Evolutionary conservation across 2,888 invertebrate species (phyloP).

Genomic region (Lepidocyrtinus sp.): DNA sequence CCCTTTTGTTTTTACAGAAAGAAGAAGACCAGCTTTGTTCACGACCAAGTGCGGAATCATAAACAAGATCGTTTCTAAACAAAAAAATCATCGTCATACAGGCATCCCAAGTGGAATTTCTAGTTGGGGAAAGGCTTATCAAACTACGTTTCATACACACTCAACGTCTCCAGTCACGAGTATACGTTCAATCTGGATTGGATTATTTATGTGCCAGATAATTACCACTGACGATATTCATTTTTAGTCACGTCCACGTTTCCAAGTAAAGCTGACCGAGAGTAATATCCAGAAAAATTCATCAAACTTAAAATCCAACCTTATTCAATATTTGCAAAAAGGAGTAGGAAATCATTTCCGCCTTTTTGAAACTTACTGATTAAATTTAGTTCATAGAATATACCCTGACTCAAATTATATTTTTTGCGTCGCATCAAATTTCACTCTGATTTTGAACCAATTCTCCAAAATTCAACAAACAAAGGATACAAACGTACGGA

Average conservation of each 20-base stretch:
- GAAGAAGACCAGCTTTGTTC: conserved; percentile 40
- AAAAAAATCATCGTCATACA: conserved; percentile 1
- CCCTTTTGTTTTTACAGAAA: conserved; percentile 47
- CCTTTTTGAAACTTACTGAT: too few species aligned
- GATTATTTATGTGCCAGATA: too few species aligned
- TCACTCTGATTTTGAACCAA: conserved; percentile 13
- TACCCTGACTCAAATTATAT: too few species aligned
- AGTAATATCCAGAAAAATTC: background rate
- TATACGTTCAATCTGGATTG: too few species aligned
- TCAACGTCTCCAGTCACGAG: conserved; percentile 18
- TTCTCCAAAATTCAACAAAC: background rate
- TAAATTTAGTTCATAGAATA: too few species aligned
- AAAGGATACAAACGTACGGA: conserved; percentile 14
- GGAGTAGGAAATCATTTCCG: conserved; percentile 45
- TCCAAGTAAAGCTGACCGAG: conserved; percentile 4
- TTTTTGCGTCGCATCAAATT: conserved; percentile 9
- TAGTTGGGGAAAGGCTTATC: conserved; percentile 38
- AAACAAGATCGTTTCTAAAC: conserved; percentile 29
- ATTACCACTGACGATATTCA: conserved; percentile 3
- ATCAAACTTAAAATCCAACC: too few species aligned
- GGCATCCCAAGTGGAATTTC: background rate
- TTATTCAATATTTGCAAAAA: too few species aligned
- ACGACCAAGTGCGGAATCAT: conserved; percentile 27
- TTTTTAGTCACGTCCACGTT: conserved; percentile 36
- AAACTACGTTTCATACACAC: background rate